phyloP scores from a whole-genome alignment of 2,888 invertebrate species.

The Allolobophora icterica region DNA sequence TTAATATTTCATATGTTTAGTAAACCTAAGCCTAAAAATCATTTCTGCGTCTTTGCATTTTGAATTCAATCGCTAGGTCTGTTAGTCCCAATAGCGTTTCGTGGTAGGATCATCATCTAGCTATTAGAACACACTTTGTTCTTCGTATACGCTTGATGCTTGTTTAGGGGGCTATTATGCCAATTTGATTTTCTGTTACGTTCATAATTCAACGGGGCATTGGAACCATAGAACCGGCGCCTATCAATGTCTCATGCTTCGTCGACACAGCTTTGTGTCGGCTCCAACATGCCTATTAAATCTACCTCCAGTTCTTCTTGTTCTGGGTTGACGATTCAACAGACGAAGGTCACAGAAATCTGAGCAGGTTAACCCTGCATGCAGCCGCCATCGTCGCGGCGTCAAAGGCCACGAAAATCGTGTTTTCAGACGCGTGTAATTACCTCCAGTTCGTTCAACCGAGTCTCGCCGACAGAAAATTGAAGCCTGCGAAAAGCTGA shows the following conservation, averaged over 20 bases:
- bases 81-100: too few species aligned
- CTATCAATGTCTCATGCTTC: not conserved
- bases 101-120: too few species aligned
- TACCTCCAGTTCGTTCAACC: not conserved
- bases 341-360: not conserved
- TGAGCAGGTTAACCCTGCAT: not conserved
- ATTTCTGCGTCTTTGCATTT: too few species aligned
- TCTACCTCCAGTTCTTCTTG: not conserved
- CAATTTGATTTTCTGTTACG: too few species aligned
- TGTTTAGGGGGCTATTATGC: too few species aligned
- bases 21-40: too few species aligned
- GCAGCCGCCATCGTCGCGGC: not conserved
- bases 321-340: not conserved
- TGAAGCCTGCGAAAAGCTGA: not conserved
- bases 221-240: not conserved
- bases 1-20: too few species aligned
- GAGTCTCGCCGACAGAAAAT: slow-evolving; percentile 1
- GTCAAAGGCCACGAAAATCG: not conserved
- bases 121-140: too few species aligned
- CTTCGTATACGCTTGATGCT: too few species aligned
- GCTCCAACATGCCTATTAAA: not conserved
- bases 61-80: too few species aligned
- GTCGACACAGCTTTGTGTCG: not conserved
- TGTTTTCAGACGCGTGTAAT: not conserved
- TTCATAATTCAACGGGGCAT: too few species aligned